Percentiles rank a stretch among this genome's conserved stretches.
Conservation (phyloP, 2,888 invertebrate genomes). For the Andrena bucephala region DNA sequence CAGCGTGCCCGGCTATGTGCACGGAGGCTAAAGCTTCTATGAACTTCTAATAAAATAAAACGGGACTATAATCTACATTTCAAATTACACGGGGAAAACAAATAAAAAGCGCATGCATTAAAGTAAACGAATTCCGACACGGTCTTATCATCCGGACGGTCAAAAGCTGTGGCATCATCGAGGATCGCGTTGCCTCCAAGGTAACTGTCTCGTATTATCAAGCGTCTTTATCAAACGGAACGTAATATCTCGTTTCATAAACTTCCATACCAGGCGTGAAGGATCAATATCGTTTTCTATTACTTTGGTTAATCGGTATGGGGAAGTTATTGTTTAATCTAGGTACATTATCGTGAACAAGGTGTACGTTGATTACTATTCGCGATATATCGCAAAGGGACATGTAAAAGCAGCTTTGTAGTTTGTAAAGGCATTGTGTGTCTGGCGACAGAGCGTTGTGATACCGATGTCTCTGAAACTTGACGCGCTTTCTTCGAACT, state of each 20-base stretch:
- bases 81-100: constrained; percentile 4
- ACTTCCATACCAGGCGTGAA: constrained; percentile 19
- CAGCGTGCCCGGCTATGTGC: constrained; percentile 63
- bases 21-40: constrained; percentile 28
- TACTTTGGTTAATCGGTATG: not conserved
- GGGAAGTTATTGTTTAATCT: constrained; percentile 6
- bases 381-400: not conserved
- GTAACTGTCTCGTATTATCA: constrained; percentile 54
- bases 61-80: constrained; percentile 1
- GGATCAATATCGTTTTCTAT: constrained; percentile 27
- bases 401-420: constrained; percentile 8
- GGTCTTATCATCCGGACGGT: not conserved
- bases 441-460: constrained; percentile 15
- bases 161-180: not conserved
- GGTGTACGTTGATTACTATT: constrained; percentile 8
- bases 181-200: constrained; percentile 27
- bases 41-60: constrained; percentile 39
- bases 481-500: constrained; percentile 50
- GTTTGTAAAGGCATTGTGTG: constrained; percentile 27
- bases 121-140: not conserved
- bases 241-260: constrained; percentile 48
- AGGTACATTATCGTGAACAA: constrained; percentile 35
- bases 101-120: not conserved
- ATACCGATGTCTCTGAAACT: constrained; percentile 38
- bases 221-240: constrained; percentile 47